Evolutionary conservation across 2,113 vertebrate genomes (phyloP).

Genomic region (Elaphurus davidianus): DNA sequence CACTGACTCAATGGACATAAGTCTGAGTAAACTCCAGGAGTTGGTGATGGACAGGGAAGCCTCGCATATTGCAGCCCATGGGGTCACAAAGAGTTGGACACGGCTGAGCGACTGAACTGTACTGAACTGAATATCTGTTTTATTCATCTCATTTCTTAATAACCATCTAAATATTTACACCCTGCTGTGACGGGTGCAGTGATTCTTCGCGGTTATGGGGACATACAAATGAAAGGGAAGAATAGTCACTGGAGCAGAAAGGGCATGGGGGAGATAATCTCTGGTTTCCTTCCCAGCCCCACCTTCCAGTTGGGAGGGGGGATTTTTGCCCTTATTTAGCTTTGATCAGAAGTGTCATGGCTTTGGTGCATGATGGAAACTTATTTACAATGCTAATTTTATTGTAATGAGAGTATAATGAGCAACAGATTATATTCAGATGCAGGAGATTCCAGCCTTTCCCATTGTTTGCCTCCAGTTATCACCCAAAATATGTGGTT

Average conservation of each 20-base stretch:
- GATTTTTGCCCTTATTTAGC: neutral
- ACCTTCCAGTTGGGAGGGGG: neutral
- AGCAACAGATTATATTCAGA: neutral
- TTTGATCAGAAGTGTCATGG: neutral
- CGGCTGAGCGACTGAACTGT: neutral
- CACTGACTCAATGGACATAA: neutral
- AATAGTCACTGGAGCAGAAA: neutral
- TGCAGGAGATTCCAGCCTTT: neutral
- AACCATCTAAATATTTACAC: neutral
- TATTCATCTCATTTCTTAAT: neutral
- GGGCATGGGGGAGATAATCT: neutral
- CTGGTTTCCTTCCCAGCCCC: neutral
- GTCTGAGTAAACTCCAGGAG: fast-evolving
- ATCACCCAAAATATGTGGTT: neutral
- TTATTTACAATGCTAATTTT: neutral
- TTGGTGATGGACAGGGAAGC: neutral
- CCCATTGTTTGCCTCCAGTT: neutral
- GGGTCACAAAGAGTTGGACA: neutral
- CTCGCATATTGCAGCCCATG: neutral
- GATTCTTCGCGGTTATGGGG: neutral
- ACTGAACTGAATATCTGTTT: neutral
- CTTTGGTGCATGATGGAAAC: neutral
- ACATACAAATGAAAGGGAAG: neutral
- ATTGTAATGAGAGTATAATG: neutral
- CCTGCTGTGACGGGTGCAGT: neutral